Conservation (phyloP, 1,140 invertebrate genomes). For the Anoplolepis gracilipes region DNA sequence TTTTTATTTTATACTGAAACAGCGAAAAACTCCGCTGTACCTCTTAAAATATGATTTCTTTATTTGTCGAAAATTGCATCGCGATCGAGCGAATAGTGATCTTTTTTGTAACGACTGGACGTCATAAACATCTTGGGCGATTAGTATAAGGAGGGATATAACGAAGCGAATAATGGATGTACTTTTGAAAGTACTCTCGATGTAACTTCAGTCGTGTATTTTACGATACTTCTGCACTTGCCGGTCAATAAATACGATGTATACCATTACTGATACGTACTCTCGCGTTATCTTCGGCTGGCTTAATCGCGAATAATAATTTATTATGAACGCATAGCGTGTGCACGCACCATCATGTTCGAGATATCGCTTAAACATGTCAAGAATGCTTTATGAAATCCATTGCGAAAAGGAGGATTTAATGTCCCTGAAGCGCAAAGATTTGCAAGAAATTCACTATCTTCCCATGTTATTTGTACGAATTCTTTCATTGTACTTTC, state of each 20-base stretch:
- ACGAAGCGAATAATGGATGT: constrained; percentile 65
- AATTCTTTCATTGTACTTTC: constrained; percentile 53
- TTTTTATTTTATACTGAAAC: constrained; percentile 28
- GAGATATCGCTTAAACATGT: constrained; percentile 13
- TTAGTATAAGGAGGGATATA: constrained; percentile 59
- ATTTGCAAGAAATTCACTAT: constrained; percentile 38
- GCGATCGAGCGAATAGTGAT: constrained; percentile 15
- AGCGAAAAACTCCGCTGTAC: not conserved
- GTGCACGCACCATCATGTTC: not conserved
- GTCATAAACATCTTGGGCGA: constrained; percentile 39
- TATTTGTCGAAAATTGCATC: constrained; percentile 28
- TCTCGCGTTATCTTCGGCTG: constrained; percentile 16
- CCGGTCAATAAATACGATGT: constrained; percentile 36
- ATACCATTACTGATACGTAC: not conserved
- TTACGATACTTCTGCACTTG: constrained; percentile 24
- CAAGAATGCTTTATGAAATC: not conserved
- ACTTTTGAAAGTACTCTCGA: constrained; percentile 40
- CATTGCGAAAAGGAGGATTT: not conserved
- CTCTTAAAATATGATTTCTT: constrained; percentile 15
- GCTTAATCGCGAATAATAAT: constrained; percentile 44
- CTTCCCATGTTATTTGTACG: constrained; percentile 15
- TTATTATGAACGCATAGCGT: constrained; percentile 35
- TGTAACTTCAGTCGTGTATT: constrained; percentile 23
- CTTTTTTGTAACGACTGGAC: not conserved
- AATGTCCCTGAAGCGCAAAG: not conserved